Evolutionary conservation across 2,888 invertebrate genomes (phyloP).

Genomic region (Campopleginae sp.): DNA sequence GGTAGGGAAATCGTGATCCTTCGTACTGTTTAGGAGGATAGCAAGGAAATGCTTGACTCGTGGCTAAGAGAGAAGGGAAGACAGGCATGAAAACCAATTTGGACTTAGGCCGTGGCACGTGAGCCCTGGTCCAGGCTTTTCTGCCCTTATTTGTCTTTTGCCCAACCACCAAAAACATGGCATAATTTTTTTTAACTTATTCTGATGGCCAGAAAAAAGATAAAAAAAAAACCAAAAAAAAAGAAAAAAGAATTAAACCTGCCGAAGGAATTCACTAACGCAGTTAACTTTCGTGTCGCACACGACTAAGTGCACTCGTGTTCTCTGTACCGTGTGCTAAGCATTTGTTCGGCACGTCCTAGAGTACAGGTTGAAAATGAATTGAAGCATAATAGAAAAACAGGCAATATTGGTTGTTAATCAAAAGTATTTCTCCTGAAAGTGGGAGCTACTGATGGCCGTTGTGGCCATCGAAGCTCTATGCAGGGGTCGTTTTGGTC

Average conservation of each 20-base stretch:
- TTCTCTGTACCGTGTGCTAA: background rate
- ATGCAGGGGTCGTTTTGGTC: slow-evolving; percentile 16
- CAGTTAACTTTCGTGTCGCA: no score
- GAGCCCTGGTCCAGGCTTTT: slow-evolving; percentile 44
- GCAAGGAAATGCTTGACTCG: slow-evolving; percentile 48
- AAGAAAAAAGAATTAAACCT: no score
- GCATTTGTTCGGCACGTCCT: background rate
- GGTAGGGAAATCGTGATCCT: slow-evolving; percentile 78
- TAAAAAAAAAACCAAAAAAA: background rate
- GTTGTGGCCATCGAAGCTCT: slow-evolving; percentile 11
- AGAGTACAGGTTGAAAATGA: background rate
- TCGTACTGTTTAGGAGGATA: slow-evolving; percentile 68
- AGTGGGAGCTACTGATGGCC: slow-evolving; percentile 20
- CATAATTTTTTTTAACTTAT: background rate
- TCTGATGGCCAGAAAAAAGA: background rate
- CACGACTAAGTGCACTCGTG: background rate
- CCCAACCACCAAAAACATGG: background rate
- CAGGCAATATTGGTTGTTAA: background rate
- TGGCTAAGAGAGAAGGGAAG: slow-evolving; percentile 9
- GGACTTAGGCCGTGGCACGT: slow-evolving; percentile 80
- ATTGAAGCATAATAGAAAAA: background rate
- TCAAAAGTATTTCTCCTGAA: slow-evolving; percentile 13
- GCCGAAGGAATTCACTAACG: no score
- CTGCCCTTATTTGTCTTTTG: slow-evolving; percentile 18
- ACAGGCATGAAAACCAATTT: slow-evolving; percentile 79